Percentiles rank a stretch among this genome's conserved stretches.
phyloP scores from a whole-genome alignment of 2,888 invertebrate genomes.

The Rhogogaster chlorosoma region DNA sequence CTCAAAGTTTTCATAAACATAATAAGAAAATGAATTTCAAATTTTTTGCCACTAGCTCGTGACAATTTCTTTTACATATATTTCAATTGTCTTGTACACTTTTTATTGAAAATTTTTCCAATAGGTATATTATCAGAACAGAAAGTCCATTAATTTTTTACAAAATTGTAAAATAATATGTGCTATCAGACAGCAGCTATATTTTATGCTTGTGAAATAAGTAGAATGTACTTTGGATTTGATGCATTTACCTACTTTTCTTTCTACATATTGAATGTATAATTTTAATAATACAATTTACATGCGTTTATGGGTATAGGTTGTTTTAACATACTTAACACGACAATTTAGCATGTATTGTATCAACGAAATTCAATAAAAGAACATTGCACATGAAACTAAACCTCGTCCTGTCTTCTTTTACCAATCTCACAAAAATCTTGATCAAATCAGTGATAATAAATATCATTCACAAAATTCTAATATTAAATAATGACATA shows the following conservation, averaged over 20 bases:
- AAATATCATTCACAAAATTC: background rate
- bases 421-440: background rate
- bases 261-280: background rate
- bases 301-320: slow-evolving; percentile 34
- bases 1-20: slow-evolving; percentile 11
- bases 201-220: background rate
- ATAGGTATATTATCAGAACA: background rate
- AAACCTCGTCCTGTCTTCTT: background rate
- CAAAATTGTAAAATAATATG: background rate
- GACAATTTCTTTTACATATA: background rate
- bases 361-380: slow-evolving; percentile 35
- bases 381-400: background rate
- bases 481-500: background rate
- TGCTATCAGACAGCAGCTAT: background rate
- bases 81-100: background rate
- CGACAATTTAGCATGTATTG: slow-evolving; percentile 33
- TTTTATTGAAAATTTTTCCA: background rate
- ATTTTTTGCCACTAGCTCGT: background rate
- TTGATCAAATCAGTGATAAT: background rate
- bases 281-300: slow-evolving; percentile 31
- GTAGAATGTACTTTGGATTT: background rate
- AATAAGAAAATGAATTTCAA: background rate
- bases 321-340: slow-evolving; percentile 26
- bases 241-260: background rate
- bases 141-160: background rate